These are phyloP conservation scores for Candoia aspera DNA, from an alignment of 2,113 vertebrate genomes.

Conservation along the genomic window DNA sequence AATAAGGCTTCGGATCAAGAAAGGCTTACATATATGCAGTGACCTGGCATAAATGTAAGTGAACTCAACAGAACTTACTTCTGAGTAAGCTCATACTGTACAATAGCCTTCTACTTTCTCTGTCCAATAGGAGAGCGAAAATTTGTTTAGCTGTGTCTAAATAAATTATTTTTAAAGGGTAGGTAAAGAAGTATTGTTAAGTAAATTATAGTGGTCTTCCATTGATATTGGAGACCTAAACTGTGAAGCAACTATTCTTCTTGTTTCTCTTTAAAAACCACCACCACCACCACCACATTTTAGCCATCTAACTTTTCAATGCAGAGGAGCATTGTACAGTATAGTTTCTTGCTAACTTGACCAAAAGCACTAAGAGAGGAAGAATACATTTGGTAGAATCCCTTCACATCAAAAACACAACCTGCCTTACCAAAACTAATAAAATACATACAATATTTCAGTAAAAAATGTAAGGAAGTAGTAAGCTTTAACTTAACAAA, in stretches of 20 bases:
- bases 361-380: neutral
- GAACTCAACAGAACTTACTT: neutral
- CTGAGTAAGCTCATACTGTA: too few species aligned
- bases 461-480: neutral
- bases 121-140: neutral
- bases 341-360: neutral
- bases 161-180: slow-evolving; percentile 5
- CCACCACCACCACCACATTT: too few species aligned
- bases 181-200: neutral
- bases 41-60: neutral
- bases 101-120: neutral
- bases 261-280: too few species aligned
- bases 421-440: neutral
- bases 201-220: neutral
- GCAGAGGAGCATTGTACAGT: neutral
- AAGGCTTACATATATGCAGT: too few species aligned
- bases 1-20: too few species aligned
- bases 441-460: neutral
- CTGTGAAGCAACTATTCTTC: too few species aligned
- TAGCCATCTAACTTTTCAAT: neutral
- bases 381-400: neutral
- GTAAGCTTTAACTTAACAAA: neutral
- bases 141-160: neutral
- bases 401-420: neutral
- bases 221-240: neutral